Conservation (phyloP, 2,888 invertebrate genomes). For the Caenorhabditis afra region DNA sequence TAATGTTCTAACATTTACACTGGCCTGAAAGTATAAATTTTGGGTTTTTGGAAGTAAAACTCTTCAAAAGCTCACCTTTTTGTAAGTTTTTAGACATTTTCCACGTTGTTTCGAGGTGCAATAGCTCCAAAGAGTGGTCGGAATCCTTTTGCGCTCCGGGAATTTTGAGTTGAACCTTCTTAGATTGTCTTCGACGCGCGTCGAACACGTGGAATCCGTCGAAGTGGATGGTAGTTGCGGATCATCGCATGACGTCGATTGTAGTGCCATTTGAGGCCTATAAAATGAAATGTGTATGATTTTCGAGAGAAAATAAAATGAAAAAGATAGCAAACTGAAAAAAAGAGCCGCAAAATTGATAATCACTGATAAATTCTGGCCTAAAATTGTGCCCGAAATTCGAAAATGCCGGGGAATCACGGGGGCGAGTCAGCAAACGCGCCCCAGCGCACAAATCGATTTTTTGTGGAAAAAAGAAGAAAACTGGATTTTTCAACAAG, state of each 20-base stretch:
- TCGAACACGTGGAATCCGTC: conserved; percentile 3
- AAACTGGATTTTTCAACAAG: conserved; percentile 1
- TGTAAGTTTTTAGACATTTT: neutral
- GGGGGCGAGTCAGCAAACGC: conserved; percentile 15
- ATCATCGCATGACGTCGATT: conserved; percentile 9
- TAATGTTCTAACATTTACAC: neutral
- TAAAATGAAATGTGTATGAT: neutral
- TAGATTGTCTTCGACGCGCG: conserved; percentile 2
- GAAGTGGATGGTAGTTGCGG: conserved; percentile 35
- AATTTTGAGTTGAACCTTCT: conserved; percentile 2
- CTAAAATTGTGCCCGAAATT: conserved; percentile 27
- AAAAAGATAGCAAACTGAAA: neutral
- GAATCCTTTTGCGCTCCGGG: neutral
- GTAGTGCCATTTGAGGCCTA: conserved; percentile 14
- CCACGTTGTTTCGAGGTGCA: conserved; percentile 11
- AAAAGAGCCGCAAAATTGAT: conserved; percentile 6
- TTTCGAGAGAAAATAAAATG: neutral
- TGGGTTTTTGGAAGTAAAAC: no score
- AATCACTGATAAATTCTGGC: conserved; percentile 12
- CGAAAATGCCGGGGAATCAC: conserved; percentile 17
- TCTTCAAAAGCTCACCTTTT: no score
- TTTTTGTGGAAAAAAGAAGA: neutral
- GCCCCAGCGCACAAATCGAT: conserved; percentile 26
- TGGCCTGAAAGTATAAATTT: no score
- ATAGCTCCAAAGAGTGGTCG: conserved; percentile 12